These are phyloP conservation scores for Abscondita cerata DNA, from an alignment of 2,888 invertebrate genomes.

Conservation along the genomic window DNA sequence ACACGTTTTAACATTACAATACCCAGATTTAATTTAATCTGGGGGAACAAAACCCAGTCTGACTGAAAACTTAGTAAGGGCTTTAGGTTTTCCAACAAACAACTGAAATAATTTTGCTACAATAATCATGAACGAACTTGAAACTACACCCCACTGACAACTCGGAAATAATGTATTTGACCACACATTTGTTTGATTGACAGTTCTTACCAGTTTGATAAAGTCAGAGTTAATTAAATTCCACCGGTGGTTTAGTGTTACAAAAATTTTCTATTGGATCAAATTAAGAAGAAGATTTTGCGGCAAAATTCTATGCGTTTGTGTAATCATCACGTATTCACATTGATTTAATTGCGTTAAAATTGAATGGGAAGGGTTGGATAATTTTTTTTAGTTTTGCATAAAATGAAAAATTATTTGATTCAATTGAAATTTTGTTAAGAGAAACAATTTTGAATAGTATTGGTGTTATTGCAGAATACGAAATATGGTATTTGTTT, in stretches of 20 bases:
- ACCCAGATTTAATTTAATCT: slow-evolving; percentile 58
- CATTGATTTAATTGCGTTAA: too few species aligned
- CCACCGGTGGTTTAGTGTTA: not conserved
- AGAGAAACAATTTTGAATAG: too few species aligned
- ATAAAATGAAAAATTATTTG: too few species aligned
- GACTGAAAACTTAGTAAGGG: slow-evolving; percentile 47
- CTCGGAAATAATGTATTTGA: slow-evolving; percentile 43
- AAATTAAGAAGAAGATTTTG: too few species aligned
- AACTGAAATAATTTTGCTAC: slow-evolving; percentile 52
- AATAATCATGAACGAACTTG: slow-evolving; percentile 48
- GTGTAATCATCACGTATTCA: too few species aligned
- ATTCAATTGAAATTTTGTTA: too few species aligned
- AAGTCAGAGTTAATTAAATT: slow-evolving; percentile 6
- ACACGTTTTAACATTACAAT: slow-evolving; percentile 58
- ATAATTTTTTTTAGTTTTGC: too few species aligned
- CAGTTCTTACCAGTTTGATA: slow-evolving; percentile 13
- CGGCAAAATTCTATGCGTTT: too few species aligned
- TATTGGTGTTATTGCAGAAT: too few species aligned
- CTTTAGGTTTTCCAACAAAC: slow-evolving; percentile 45
- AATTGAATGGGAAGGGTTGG: too few species aligned
- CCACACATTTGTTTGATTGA: slow-evolving; percentile 38
- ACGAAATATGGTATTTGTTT: too few species aligned
- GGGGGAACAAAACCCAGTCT: slow-evolving; percentile 46
- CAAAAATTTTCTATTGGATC: too few species aligned
- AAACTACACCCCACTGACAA: slow-evolving; percentile 42